Evolutionary conservation across 2,888 invertebrate genomes (phyloP), one percentile per base, ranked within the genome.

Genomic region (Stratiomys singularior): DNA sequence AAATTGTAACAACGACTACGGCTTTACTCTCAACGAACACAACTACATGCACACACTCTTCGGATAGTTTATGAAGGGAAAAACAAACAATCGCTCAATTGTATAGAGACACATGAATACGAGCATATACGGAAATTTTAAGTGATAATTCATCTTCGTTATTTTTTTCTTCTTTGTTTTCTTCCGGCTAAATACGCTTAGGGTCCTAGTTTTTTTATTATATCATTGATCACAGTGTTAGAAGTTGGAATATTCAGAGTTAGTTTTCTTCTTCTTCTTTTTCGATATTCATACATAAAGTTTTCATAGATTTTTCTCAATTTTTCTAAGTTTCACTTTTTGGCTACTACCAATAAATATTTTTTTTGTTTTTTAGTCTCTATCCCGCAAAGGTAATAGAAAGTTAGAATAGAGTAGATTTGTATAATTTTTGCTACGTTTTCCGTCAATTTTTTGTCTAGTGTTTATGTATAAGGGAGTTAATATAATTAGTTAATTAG

Each of bases 201-300:
- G 9, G 47, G 30, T 46, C 23, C 60, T 60, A 60, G 18, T 47
- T 67, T 67, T 67, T 67, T 67, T 44, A 1, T 67, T 67, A 25
- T 63, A 63, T 46, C 23, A 15, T 78, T 30, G 69, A 80, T 80
- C 80, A 80, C 80, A 80, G 80, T 80, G 80, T 79, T 72, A 80
- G 79, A 78, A 80, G 78, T 80, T 80, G 78, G 78, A 80, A 80
- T 79, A 80, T 79, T 80, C 78, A 76, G 58, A 77, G 25, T 25
- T 23, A 52, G 56, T 21, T 72, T n/a, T 44, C 21, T 71, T 21
- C n/a, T n/a, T n/a, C n/a, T 67, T 37, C 15, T 44, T 15, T 21
- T 44, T 69, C 37, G 3, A 37, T 9, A 37, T 37, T 37, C 3
- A 9, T 37, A 37, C 9, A 9, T 37, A 37, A 37, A 37, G 37